These are phyloP conservation scores for Halichoerus grypus DNA, from an alignment of 2,113 vertebrate genomes.

Conservation along the genomic window DNA sequence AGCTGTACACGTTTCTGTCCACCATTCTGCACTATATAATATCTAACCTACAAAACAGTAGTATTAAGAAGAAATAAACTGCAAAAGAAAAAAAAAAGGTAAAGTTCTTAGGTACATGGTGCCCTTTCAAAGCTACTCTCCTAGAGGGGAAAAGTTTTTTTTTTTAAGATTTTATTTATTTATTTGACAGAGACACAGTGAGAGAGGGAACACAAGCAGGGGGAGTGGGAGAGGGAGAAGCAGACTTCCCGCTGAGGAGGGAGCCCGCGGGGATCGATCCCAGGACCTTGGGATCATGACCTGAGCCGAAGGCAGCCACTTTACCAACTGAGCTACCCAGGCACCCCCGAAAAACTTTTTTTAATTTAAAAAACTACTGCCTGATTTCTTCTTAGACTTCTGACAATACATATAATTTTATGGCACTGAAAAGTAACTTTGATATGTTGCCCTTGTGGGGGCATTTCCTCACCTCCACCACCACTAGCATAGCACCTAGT, in stretches of 20 bases:
- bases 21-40: neutral
- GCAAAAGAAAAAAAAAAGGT: neutral
- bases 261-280: too few relatives aligned
- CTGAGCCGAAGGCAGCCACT: too few relatives aligned
- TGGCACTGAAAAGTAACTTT: slow-evolving; percentile 27
- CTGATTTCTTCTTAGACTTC: slow-evolving; percentile 10
- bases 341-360: neutral
- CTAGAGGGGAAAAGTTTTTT: too few relatives aligned
- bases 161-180: too few relatives aligned
- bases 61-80: slow-evolving; percentile 26
- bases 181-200: too few relatives aligned
- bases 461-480: neutral
- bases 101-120: neutral
- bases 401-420: neutral
- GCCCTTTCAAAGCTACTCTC: neutral
- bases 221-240: too few relatives aligned
- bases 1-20: neutral
- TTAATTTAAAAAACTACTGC: neutral
- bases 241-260: too few relatives aligned
- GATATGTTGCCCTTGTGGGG: neutral
- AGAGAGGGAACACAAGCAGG: too few relatives aligned
- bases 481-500: neutral
- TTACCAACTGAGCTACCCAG: too few relatives aligned
- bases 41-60: neutral
- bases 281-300: too few relatives aligned